phyloP scores from a whole-genome alignment of 2,797 vertebrate species.

The Enteromius thamalakanensis region DNA sequence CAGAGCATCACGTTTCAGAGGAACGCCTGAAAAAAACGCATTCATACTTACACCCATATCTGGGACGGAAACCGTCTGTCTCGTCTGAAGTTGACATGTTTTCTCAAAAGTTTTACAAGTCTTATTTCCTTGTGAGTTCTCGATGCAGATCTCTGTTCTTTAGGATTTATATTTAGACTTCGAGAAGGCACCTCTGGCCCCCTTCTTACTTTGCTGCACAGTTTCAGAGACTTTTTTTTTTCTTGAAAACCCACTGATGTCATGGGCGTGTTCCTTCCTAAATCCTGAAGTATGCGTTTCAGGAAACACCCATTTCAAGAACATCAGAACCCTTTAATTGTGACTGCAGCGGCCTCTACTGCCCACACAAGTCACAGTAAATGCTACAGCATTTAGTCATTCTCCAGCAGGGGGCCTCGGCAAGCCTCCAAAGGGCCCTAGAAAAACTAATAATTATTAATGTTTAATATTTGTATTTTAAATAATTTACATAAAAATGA shows the following conservation, averaged over 20 bases:
- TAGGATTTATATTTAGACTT: slow-evolving; percentile 11
- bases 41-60: slow-evolving; percentile 85
- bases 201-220: slow-evolving; percentile 63
- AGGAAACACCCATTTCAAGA: slow-evolving; percentile 72
- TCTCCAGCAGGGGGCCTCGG: not conserved
- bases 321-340: slow-evolving; percentile 7
- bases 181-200: slow-evolving; percentile 68
- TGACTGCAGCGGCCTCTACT: slow-evolving; percentile 69
- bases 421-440: not conserved
- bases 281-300: slow-evolving; percentile 78
- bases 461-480: not conserved
- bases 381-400: not conserved
- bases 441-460: not conserved
- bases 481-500: not conserved
- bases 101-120: slow-evolving; percentile 58
- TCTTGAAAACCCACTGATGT: slow-evolving; percentile 76
- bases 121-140: slow-evolving; percentile 55
- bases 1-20: not conserved
- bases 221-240: slow-evolving; percentile 66
- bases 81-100: slow-evolving; percentile 85
- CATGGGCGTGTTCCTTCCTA: slow-evolving; percentile 81
- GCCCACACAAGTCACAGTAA: slow-evolving; percentile 12
- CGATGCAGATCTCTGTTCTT: slow-evolving; percentile 20
- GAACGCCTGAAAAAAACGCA: slow-evolving; percentile 23
- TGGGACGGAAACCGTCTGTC: slow-evolving; percentile 79